Evolutionary conservation across 1,140 invertebrate species (phyloP), one percentile per base, ranked within the genome.

Genomic region (Brachionus sp.): DNA sequence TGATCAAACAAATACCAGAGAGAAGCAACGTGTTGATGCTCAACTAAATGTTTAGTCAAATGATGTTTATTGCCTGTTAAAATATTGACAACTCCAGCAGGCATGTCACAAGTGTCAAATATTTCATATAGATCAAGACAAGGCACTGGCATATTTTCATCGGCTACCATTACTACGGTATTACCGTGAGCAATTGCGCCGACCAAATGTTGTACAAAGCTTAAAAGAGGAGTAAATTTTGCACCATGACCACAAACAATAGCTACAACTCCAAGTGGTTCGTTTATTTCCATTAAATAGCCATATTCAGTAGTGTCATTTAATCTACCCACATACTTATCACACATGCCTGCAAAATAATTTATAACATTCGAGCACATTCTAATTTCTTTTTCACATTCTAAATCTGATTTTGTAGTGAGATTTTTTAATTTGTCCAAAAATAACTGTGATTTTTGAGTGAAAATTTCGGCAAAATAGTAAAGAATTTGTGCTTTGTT

Each of bases 11-110:
- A 88, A 83, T 89, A 90, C 90, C 90, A 90, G 85, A 90, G 85
- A 29, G 88, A 86, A 73, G 89, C 86, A 5, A 90, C 86, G 80
- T 90, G 89, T 46, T 90, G 89, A 84, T 91, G 90, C 64, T 90
- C 88, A 10, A 88, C 84, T 35, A 91, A 84, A 73, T 88, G 87
- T 77, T 87, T 88, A 29, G 88, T 86, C 75, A 91, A 84, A 83
- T 90, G 87, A 68, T 90, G 86, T n/a, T 87, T 68, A 84, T 87
- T 85, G 10, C 90, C 90, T 33, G 90, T 90, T 3, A 91, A 78
- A 64, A 91, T 90, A 86, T 90, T 90, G 9, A 91, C 86, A 7
- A 91, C 90, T 37, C 90, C 90, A 42, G 85, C 89, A 70, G 90
- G 90, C 10, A 91, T 77, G 84, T 90, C 90, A 5, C 89, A 90